A percentile compares a stretch with the other conserved stretches of the same genome.
phyloP scores from a whole-genome alignment of 2,113 vertebrate genomes.

The Tragelaphus scriptus region DNA sequence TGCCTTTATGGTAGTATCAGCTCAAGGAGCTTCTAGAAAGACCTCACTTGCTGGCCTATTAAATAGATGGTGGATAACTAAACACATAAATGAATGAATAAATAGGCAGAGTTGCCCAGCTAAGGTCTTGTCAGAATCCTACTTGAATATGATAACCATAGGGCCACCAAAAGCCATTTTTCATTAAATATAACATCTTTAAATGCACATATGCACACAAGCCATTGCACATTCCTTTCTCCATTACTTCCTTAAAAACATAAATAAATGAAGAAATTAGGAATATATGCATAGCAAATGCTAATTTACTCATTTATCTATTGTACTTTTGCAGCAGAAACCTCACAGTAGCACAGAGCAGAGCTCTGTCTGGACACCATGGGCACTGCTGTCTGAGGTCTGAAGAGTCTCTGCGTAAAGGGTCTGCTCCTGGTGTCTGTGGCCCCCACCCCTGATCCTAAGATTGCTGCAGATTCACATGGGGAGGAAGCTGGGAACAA shows the following conservation, averaged over 20 bases:
- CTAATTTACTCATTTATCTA: not conserved
- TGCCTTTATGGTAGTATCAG: not conserved
- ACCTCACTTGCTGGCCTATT: not conserved
- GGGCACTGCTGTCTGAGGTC: not conserved
- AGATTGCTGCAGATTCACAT: not conserved
- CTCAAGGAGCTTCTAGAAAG: not conserved
- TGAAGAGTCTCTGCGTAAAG: not conserved
- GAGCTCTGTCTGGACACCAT: not conserved
- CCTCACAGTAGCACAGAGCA: not conserved
- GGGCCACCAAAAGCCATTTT: not conserved
- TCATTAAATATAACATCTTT: not conserved
- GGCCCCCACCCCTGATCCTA: not conserved
- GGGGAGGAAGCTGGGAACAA: conserved; percentile 15
- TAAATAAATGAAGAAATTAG: not conserved
- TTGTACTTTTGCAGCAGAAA: not conserved
- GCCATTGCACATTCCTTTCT: not conserved
- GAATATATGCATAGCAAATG: not conserved
- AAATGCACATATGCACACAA: not conserved
- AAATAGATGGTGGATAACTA: not conserved
- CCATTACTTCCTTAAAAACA: not conserved
- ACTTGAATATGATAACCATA: not conserved
- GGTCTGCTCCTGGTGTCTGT: conserved; percentile 14
- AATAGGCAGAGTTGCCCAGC: not conserved
- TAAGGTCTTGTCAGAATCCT: not conserved
- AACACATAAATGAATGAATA: not conserved